Conservation (phyloP, 2,797 vertebrate genomes). For the Chlorospingus semifuscus region DNA sequence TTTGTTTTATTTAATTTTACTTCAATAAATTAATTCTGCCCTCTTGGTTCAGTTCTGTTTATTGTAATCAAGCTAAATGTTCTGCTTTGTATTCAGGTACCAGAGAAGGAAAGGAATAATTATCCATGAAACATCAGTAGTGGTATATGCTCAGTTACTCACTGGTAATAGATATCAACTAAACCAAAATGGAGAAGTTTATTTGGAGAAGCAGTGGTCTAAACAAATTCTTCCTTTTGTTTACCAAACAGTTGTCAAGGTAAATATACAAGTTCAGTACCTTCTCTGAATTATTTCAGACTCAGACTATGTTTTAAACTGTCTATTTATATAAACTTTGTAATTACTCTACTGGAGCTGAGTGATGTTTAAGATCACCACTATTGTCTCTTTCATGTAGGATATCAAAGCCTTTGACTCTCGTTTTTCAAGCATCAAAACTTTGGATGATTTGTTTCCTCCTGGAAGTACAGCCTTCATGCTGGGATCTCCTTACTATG, state of each 20-base stretch:
- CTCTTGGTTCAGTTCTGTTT: background rate
- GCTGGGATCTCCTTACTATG: conserved; percentile 95
- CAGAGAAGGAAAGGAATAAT: conserved; percentile 91
- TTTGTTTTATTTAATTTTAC: background rate
- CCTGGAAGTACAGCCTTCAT: conserved; percentile 88
- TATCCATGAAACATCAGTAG: conserved; percentile 84
- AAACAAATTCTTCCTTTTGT: conserved; percentile 92
- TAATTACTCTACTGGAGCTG: background rate
- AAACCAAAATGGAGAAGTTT: conserved; percentile 85
- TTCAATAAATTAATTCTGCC: background rate
- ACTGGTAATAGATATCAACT: conserved; percentile 90
- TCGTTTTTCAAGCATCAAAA: conserved; percentile 82
- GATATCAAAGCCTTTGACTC: conserved; percentile 91
- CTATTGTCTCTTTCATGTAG: conserved; percentile 68
- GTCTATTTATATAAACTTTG: background rate
- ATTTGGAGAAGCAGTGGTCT: conserved; percentile 95
- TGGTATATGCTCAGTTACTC: conserved; percentile 90
- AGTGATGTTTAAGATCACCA: background rate
- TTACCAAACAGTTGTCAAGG: conserved; percentile 91
- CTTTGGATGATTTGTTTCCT: conserved; percentile 90
- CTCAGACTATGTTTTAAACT: background rate
- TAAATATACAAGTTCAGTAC: conserved; percentile 58
- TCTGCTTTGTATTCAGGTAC: conserved; percentile 76
- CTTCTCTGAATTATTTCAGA: background rate
- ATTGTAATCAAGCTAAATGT: background rate